Evolutionary conservation across 2,888 invertebrate genomes (phyloP).

Genomic region (Zelleria hepariella): DNA sequence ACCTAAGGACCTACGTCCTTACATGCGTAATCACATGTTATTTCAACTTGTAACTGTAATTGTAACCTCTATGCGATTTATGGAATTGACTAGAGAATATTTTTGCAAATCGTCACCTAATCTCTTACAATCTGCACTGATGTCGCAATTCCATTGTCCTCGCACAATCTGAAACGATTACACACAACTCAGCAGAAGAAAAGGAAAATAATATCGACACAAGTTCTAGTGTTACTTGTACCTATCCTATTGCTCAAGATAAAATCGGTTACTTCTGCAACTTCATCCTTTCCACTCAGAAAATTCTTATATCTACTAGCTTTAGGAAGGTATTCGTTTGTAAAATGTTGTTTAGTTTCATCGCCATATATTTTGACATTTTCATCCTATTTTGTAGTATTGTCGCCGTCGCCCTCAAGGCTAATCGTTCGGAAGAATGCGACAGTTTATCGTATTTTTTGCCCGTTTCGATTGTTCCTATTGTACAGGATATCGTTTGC

Average conservation of each 20-base stretch:
- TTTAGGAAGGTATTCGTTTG: background rate
- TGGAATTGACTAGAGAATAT: background rate
- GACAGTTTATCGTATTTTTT: slow-evolving; percentile 17
- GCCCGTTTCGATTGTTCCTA: background rate
- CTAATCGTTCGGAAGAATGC: slow-evolving; percentile 53
- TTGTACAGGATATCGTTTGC: slow-evolving; percentile 14
- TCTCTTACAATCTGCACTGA: background rate
- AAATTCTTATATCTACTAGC: background rate
- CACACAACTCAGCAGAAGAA: slow-evolving; percentile 30
- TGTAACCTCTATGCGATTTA: no score
- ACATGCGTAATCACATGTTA: no score
- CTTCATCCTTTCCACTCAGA: background rate
- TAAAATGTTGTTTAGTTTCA: background rate
- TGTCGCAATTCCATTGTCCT: slow-evolving; percentile 27
- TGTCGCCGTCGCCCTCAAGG: slow-evolving; percentile 37
- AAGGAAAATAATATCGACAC: slow-evolving; percentile 41
- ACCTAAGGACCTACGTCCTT: no score
- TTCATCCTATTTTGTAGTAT: slow-evolving; percentile 62
- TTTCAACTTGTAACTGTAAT: no score
- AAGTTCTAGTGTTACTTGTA: slow-evolving; percentile 57
- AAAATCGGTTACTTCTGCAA: slow-evolving; percentile 16
- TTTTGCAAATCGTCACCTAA: background rate
- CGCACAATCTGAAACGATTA: slow-evolving; percentile 28
- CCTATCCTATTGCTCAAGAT: slow-evolving; percentile 30
- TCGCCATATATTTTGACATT: slow-evolving; percentile 59